phyloP scores from a whole-genome alignment of 2,888 invertebrate genomes.

The Apoderus coryli region DNA sequence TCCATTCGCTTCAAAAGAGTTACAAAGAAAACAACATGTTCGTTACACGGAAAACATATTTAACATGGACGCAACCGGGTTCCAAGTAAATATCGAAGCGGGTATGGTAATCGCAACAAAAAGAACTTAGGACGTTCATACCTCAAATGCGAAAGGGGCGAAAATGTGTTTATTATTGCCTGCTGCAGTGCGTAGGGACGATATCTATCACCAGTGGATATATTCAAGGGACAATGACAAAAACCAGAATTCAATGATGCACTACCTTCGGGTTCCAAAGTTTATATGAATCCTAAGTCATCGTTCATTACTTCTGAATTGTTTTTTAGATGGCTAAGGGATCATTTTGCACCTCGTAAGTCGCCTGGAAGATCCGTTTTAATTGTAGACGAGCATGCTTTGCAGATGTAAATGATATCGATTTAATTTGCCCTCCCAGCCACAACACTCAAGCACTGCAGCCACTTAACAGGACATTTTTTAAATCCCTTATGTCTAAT shows the following conservation, averaged over 20 bases:
- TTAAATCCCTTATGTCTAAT: too few relatives aligned
- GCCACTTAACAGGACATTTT: constrained; percentile 19
- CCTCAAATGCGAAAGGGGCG: too few relatives aligned
- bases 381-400: constrained; percentile 23
- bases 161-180: constrained; percentile 14
- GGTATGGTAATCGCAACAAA: too few relatives aligned
- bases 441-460: constrained; percentile 22
- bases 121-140: too few relatives aligned
- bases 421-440: constrained; percentile 20
- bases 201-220: constrained; percentile 10
- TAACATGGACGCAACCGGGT: too few relatives aligned
- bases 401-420: constrained; percentile 21
- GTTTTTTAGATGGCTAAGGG: constrained; percentile 11
- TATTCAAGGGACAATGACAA: constrained; percentile 14
- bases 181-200: constrained; percentile 6
- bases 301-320: constrained; percentile 13
- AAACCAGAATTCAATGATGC: constrained; percentile 15
- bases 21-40: too few relatives aligned
- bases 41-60: too few relatives aligned
- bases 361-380: constrained; percentile 20
- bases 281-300: constrained; percentile 17
- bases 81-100: too few relatives aligned
- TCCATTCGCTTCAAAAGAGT: too few relatives aligned
- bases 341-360: constrained; percentile 22
- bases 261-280: constrained; percentile 14